Evolutionary conservation across 2,888 invertebrate species (phyloP), one percentile per base, ranked within the genome.

Genomic region (Cactoblastis cactorum): DNA sequence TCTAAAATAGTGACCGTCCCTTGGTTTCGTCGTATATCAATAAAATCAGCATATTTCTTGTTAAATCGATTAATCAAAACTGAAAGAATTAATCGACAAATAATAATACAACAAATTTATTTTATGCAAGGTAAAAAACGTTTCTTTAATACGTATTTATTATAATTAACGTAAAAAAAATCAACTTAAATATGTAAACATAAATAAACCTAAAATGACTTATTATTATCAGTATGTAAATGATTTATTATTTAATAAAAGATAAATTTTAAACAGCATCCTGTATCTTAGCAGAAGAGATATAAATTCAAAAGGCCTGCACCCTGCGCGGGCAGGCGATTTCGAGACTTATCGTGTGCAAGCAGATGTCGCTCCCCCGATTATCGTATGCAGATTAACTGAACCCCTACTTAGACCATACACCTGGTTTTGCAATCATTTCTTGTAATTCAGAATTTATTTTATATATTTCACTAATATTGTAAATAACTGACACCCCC

Each of bases 361-460:
- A 82, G 81, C 87, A 88, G 88, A 87, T 86, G 88, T 80, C 84
- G 75, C 74, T 69, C 69, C 63, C 57, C 53, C 73, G 77, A 79
- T 87, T 83, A 87, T 84, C 82, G 85, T 80, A 85, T 86, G 87
- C 80, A 85, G 82, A 86, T 86, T 77, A 78, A 75, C 69, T 69
- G 75, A 66, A 69, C 54, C 62, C 63, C 17, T 3, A 67, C 67
- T 69, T 68, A 65, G 54, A 63, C 61, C 69, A 18, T 41, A 39
- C 41, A 41, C 49, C 39, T 49, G 49, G 6, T 9, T 41, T 38
- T 34, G 14, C 12, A 24, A 22, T 41, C 32, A 41, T 39, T 41
- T 34, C 11, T 14, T 28, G 17, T 15, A 32, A 43, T 43, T 43
- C 17, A 32, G 17, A 8, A 43, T 28, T 24, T 38, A 17, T 11